Evolutionary conservation across 2,888 invertebrate species (phyloP), one percentile per base, ranked within the genome.

Genomic region (Phlogophora meticulosa): DNA sequence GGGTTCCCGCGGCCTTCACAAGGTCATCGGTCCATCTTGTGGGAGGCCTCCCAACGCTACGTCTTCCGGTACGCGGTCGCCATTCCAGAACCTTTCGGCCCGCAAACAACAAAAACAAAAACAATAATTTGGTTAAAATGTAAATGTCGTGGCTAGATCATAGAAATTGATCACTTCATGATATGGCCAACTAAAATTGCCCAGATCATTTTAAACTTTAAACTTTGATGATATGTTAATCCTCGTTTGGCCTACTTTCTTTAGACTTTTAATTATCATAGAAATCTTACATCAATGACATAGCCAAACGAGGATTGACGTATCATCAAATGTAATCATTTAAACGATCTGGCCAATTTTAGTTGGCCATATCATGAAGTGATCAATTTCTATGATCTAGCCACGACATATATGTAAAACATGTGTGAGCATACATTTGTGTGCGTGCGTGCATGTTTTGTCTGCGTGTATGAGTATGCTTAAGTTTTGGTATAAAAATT

Each of bases 401-500:
- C n/a, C n/a, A n/a, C n/a, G 52, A 38, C 38, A 52, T 52, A 52
- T 51, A 52, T 38, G 24, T 53, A 53, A 40, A 53, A 53, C 40
- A 40, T 55, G 53, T 55, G 40, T 55, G 28, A 42, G 53, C 4
- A 17, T 40, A 0, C 40, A 55, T 55, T 55, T 42, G 55, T 55
- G 42, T n/a, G 53, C 53, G 22, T 53, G 53, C 38, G 38, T 53
- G 24, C 17, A 55, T 55, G 55, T 42, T 55, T 1, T 55, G 32
- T 51, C 51, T 51, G 51, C 9, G 55, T 55, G 55, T 42, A 42
- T 42, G 55, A 55, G 28, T 48, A 58, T 48, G 34, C 58, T 10
- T 34, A 46, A 34, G 48, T 58, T 0, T 59, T 36, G 58, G 58
- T 1, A 51, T 59, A 59, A 17, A 59, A 59, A 51, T 59, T 59